phyloP scores from a whole-genome alignment of 2,797 vertebrate genomes.

The Neopelma chrysocephalum region DNA sequence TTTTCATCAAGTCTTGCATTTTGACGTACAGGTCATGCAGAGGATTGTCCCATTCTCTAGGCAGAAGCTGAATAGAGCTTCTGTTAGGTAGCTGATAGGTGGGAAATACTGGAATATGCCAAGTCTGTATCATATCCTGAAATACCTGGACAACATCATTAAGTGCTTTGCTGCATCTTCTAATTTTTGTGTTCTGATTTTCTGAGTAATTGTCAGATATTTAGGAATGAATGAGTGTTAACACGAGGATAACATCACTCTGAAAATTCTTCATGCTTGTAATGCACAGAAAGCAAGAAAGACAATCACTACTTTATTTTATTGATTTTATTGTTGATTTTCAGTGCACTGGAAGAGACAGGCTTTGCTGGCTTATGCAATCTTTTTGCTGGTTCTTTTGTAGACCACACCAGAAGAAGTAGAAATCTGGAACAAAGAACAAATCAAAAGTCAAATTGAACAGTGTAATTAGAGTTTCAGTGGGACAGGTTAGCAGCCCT shows the following conservation, averaged over 20 bases:
- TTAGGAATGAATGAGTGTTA: not conserved
- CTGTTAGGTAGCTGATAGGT: not conserved
- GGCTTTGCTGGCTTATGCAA: conserved; percentile 49
- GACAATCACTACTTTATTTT: not conserved
- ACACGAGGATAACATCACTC: not conserved
- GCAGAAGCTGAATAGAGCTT: not conserved
- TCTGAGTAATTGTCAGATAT: not conserved
- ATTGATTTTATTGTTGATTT: conserved; percentile 23
- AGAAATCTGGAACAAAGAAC: conserved; percentile 73
- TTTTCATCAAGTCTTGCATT: not conserved
- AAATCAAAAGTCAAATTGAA: not conserved
- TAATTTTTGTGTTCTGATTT: not conserved
- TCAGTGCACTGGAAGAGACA: not conserved
- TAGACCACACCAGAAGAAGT: conserved; percentile 66
- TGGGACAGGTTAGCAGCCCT: not conserved
- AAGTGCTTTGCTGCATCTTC: not conserved
- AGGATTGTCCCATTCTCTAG: not conserved
- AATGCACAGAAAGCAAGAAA: not conserved
- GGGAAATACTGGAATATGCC: not conserved
- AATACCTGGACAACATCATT: not conserved
- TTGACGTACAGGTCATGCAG: not conserved
- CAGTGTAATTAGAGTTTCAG: not conserved
- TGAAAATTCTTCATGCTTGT: not conserved
- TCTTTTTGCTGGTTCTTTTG: conserved; percentile 76
- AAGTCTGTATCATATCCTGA: not conserved